Percentiles rank a stretch among this genome's conserved stretches.
Conservation (phyloP, 2,797 vertebrate genomes). For the Notolabrus celidotus region DNA sequence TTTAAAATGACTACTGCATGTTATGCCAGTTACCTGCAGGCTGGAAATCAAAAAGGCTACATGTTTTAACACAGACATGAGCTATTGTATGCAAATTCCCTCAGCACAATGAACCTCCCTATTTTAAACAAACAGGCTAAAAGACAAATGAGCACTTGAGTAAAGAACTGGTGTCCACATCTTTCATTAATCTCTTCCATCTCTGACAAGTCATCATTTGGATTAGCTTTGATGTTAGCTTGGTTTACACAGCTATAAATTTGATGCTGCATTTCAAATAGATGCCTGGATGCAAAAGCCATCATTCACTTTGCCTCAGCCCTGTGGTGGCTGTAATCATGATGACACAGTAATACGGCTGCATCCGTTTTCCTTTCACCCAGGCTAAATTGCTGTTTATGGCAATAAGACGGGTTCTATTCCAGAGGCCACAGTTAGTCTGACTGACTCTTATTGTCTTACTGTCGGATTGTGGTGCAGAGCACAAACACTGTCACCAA, state of each 20-base stretch:
- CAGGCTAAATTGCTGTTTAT: slow-evolving; percentile 76
- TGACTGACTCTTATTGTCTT: slow-evolving; percentile 75
- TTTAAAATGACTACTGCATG: slow-evolving; percentile 32
- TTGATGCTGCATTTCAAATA: slow-evolving; percentile 64
- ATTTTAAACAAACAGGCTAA: slow-evolving; percentile 21
- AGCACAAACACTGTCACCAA: slow-evolving; percentile 74
- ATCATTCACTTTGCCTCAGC: slow-evolving; percentile 64
- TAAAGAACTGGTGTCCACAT: slow-evolving; percentile 5
- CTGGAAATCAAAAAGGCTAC: slow-evolving; percentile 46
- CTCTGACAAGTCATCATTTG: slow-evolving; percentile 45
- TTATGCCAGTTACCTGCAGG: slow-evolving; percentile 35
- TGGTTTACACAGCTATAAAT: slow-evolving; percentile 60
- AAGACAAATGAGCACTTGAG: slow-evolving; percentile 11
- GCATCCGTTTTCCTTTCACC: slow-evolving; percentile 67
- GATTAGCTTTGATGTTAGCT: slow-evolving; percentile 62
- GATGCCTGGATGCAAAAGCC: slow-evolving; percentile 48
- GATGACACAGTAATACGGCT: slow-evolving; percentile 67
- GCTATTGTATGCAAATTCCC: slow-evolving; percentile 32
- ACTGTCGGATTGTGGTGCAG: slow-evolving; percentile 68
- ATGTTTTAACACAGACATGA: slow-evolving; percentile 26
- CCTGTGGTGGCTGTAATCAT: slow-evolving; percentile 71
- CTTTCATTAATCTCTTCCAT: slow-evolving; percentile 43
- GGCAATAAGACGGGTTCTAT: slow-evolving; percentile 71
- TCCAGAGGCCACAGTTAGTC: slow-evolving; percentile 75
- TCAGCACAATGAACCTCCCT: slow-evolving; percentile 16